These are phyloP conservation scores for Meriones psammophilus DNA, from an alignment of 2,797 vertebrate species.

Conservation along the genomic window DNA sequence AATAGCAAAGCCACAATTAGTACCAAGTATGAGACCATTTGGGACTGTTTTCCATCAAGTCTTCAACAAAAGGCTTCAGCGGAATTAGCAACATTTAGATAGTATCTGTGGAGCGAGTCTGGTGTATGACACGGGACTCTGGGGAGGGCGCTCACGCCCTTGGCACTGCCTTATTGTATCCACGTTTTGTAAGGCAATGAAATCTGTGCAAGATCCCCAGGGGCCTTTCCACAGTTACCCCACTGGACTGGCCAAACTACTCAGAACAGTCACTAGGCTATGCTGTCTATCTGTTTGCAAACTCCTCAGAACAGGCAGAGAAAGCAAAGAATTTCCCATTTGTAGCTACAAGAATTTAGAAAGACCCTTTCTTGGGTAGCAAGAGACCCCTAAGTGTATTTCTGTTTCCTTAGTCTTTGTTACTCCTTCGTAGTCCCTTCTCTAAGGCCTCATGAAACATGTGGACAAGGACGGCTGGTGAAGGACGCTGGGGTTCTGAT, in stretches of 20 bases:
- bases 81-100: slow-evolving; percentile 10
- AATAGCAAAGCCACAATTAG: slow-evolving; percentile 11
- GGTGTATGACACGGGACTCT: neutral
- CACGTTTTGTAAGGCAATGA: slow-evolving; percentile 4
- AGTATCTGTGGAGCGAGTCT: neutral
- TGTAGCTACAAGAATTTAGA: neutral
- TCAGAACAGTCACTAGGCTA: too few relatives aligned
- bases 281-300: neutral
- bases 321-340: neutral
- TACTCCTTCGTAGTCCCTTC: neutral
- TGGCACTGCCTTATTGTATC: neutral
- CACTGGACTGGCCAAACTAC: neutral
- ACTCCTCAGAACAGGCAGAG: neutral
- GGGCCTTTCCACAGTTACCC: neutral
- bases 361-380: slow-evolving; percentile 5
- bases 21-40: neutral
- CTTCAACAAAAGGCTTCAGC: slow-evolving; percentile 24
- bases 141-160: neutral
- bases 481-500: too few relatives aligned
- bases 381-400: neutral
- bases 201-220: neutral
- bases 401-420: neutral
- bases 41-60: slow-evolving; percentile 24
- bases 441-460: neutral
- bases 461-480: neutral